Evolutionary conservation across 2,113 vertebrate species (phyloP).

Genomic region (Chaetorhynchus papuensis): DNA sequence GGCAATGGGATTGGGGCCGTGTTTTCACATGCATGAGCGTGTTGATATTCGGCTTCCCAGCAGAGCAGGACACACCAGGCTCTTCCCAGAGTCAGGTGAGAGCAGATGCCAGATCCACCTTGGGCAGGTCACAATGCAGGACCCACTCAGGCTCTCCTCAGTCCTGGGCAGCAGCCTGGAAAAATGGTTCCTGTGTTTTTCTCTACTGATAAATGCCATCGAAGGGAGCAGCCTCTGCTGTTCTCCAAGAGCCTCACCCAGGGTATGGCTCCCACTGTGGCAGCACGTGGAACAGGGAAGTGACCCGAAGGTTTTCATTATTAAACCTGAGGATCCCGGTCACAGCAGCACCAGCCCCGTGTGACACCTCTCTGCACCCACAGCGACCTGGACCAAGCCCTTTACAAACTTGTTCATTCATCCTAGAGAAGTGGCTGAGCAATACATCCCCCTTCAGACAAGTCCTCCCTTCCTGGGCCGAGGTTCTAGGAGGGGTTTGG

Average conservation of each 20-base stretch:
- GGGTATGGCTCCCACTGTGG: neutral
- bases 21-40: neutral
- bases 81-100: neutral
- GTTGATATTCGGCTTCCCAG: neutral
- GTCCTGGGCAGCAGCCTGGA: neutral
- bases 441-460: rapidly evolving
- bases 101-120: neutral
- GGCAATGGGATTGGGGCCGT: neutral
- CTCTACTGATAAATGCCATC: neutral
- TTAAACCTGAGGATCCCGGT: neutral
- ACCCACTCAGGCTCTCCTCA: neutral
- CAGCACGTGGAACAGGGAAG: rapidly evolving
- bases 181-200: neutral
- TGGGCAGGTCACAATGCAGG: neutral
- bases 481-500: rapidly evolving
- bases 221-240: neutral
- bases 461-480: rapidly evolving
- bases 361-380: neutral
- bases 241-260: rapidly evolving
- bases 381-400: too few species aligned
- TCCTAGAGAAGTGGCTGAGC: neutral
- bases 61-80: neutral
- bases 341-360: neutral
- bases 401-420: neutral
- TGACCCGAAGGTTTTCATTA: neutral